Base-by-base conservation (phyloP, 2,888 invertebrate genomes). In the Aleiodes leptofemur region DNA sequence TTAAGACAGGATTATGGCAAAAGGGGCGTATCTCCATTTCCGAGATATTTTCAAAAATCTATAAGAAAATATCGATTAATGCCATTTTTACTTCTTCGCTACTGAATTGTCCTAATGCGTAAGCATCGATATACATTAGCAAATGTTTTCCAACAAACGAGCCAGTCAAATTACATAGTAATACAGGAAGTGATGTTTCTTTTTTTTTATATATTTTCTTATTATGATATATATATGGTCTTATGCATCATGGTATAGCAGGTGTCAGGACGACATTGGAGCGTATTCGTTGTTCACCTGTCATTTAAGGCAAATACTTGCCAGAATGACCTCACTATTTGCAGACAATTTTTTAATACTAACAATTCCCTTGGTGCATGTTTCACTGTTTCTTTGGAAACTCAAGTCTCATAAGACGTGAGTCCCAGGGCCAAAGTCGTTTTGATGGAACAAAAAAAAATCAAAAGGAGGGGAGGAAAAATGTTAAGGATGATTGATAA, bases 211-310 rank as follows among this genome's bases (percentile, higher is more conserved):
- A 9, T 2, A 23, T 23, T 43, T 11, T 43, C 9, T 43, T 9
- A 43, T 43, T 43, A 43, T 43, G 4, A 43, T 43, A 9, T 76
- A 77, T 85, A 23, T 48, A 82, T 82, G 84, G 84, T 78, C 77
- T 78, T 83, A 87, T 87, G 87, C 86, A 88, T 88, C 88, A 85
- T 84, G 80, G n/a, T 29, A 81, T 82, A 76, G 84, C 87, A 87
- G 86, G 86, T 87, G 88, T 83, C 81, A 76, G 79, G 73, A 76
- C 70, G 78, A 70, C 79, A 76, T 77, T 77, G 80, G 80, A 78
- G 79, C 74, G 78, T 31, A 51, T 51, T 51, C 53, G 56, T 76
- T 72, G 59, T 56, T 61, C 48, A 73, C 16, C 34, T 50, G 31
- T 14, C 48, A 69, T 68, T 66, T 50, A 70, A 48, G 64, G 64